These are phyloP conservation scores for Drosophila robusta DNA, from an alignment of 2,888 invertebrate genomes.

Conservation along the genomic window DNA sequence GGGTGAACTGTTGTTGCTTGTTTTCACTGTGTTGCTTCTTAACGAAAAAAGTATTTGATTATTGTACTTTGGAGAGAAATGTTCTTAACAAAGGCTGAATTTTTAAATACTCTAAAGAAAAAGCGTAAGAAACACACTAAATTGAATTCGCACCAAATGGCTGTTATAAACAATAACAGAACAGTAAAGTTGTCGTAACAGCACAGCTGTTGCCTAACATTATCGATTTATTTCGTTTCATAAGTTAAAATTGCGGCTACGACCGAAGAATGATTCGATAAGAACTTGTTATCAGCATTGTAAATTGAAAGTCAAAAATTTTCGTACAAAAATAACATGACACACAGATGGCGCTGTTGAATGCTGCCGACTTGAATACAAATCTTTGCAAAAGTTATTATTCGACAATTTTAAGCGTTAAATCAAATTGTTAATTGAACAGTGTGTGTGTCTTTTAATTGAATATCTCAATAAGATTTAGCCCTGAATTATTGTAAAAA, in stretches of 20 bases:
- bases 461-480: too few relatives aligned
- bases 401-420: neutral
- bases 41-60: neutral
- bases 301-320: neutral
- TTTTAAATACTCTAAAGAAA: too few relatives aligned
- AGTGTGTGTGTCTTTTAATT: too few relatives aligned
- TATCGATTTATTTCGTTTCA: constrained; percentile 5
- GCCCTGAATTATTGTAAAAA: neutral
- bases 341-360: constrained; percentile 15
- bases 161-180: neutral
- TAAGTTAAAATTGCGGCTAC: neutral
- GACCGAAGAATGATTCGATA: neutral
- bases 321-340: neutral
- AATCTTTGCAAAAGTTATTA: neutral
- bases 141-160: neutral
- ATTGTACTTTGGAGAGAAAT: too few relatives aligned
- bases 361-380: neutral
- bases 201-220: constrained; percentile 15
- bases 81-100: too few relatives aligned
- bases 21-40: neutral
- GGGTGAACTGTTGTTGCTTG: neutral
- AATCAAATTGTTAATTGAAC: too few relatives aligned
- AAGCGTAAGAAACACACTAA: too few relatives aligned
- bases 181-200: neutral
- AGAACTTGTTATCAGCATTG: neutral